phyloP scores from a whole-genome alignment of 2,888 invertebrate species.

The Tenthredo mesomela region DNA sequence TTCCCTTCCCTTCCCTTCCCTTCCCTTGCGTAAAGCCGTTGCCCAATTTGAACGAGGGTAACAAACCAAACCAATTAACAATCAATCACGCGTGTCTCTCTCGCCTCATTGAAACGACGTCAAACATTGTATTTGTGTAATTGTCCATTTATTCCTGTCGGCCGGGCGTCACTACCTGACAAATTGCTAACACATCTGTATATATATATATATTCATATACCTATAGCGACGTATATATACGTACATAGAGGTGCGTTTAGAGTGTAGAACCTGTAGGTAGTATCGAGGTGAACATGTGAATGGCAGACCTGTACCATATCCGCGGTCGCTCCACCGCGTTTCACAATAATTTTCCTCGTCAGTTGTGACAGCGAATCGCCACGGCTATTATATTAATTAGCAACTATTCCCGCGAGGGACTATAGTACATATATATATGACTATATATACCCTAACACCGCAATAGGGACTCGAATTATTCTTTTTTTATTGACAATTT shows the following conservation, averaged over 20 bases:
- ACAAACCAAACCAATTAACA: slow-evolving; percentile 78
- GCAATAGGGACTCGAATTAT: not conserved
- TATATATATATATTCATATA: too few species aligned
- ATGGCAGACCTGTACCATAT: not conserved
- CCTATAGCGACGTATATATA: not conserved
- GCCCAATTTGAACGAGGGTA: slow-evolving; percentile 64
- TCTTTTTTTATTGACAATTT: not conserved
- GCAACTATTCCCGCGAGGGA: slow-evolving; percentile 59
- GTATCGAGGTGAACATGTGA: not conserved
- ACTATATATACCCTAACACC: not conserved
- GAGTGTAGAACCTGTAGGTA: not conserved
- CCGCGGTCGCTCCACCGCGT: slow-evolving; percentile 45
- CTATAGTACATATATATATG: too few species aligned
- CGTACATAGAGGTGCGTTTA: not conserved
- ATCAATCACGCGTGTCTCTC: slow-evolving; percentile 77
- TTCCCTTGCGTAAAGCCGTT: not conserved
- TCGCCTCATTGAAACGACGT: slow-evolving; percentile 78
- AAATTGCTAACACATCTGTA: slow-evolving; percentile 69
- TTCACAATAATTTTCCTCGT: slow-evolving; percentile 68
- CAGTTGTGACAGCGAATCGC: slow-evolving; percentile 74
- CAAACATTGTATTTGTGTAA: slow-evolving; percentile 78
- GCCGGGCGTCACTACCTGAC: slow-evolving; percentile 75
- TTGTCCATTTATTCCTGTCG: slow-evolving; percentile 78
- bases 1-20: not conserved
- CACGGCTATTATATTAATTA: slow-evolving; percentile 76